Evolutionary conservation across 2,113 vertebrate genomes (phyloP).

Genomic region (Xyrauchen texanus): DNA sequence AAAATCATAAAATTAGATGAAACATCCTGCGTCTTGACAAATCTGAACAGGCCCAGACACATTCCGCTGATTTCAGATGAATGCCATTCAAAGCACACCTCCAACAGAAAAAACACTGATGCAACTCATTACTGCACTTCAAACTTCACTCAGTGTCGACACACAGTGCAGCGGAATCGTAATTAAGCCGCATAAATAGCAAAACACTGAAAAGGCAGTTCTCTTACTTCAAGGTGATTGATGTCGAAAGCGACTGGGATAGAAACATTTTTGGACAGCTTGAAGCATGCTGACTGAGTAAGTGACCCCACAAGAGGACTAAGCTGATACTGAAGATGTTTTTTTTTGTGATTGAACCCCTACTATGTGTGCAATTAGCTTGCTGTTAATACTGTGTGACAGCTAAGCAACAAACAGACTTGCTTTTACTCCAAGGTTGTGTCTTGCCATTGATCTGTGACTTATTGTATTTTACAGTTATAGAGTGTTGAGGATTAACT

Average conservation of each 20-base stretch:
- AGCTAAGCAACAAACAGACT: too few species aligned
- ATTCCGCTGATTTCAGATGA: slow-evolving; percentile 37
- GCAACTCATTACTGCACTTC: slow-evolving; percentile 51
- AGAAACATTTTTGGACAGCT: neutral
- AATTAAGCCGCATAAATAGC: slow-evolving; percentile 48
- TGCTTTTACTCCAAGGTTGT: too few species aligned
- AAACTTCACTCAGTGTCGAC: slow-evolving; percentile 23
- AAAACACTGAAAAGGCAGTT: slow-evolving; percentile 21
- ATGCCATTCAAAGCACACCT: slow-evolving; percentile 33
- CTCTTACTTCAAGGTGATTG: slow-evolving; percentile 25
- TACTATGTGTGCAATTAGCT: neutral
- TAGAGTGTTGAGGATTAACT: too few species aligned
- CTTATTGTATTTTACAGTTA: too few species aligned
- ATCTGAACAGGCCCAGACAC: slow-evolving; percentile 32
- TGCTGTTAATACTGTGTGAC: neutral
- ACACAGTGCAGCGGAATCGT: slow-evolving; percentile 37
- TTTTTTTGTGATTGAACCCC: neutral
- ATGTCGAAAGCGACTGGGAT: slow-evolving; percentile 11
- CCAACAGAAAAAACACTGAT: slow-evolving; percentile 41
- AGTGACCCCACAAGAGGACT: neutral
- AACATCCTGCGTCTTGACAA: slow-evolving; percentile 39
- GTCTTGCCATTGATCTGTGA: too few species aligned
- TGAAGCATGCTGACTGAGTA: neutral
- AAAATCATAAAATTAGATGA: slow-evolving; percentile 43
- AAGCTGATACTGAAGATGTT: neutral